Evolutionary conservation across 2,113 vertebrate species (phyloP), one percentile per base, ranked within the genome.

Genomic region (Chelonoidis abingdonii): DNA sequence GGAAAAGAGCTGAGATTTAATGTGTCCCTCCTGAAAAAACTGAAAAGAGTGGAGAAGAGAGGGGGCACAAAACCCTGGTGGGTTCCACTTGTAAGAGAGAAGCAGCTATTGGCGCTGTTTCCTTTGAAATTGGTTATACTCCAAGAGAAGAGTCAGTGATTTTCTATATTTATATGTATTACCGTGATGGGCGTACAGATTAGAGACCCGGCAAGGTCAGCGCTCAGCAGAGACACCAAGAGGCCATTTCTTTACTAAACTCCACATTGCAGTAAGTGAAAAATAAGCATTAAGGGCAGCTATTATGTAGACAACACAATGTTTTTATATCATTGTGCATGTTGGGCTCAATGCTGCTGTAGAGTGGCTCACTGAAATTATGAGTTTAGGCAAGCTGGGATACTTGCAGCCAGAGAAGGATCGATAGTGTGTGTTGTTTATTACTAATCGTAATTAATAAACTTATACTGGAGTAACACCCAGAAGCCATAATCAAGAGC

Each of bases 301-400:
- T 79, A 38, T 95, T 96, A 90, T 11, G 54, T 57, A 91, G 90
- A 83, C 94, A 96, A 95, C 93, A 89, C 93, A 94, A 79, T 83
- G 90, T 47, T 93, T 97, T 92, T 85, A 11, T 93, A 93, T 69
- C 86, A 81, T 0, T 5, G 52, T 44, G 88, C 84, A 80, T 95
- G 93, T 89, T 87, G 52, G 89, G 87, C 93, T 87, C 94, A 80
- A 80, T 53, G 52, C 19, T 95, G 76, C 50, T 0, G 0, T 85
- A 56, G 80, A 95, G 92, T 25, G 52, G 92, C 83, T 86, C 91
- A 86, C 86, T 57, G 83, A 24, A 35, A 2, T 80, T 53, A 72
- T 5, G 35, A 86, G 41, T 89, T 93, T 44, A 79, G 87, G 81
- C 81, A 84, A n/a, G 83, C 75, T 88, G 65, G 82, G 78, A 56